Base-by-base conservation (phyloP, 2,797 vertebrate species). In the Naso thynnoides region DNA sequence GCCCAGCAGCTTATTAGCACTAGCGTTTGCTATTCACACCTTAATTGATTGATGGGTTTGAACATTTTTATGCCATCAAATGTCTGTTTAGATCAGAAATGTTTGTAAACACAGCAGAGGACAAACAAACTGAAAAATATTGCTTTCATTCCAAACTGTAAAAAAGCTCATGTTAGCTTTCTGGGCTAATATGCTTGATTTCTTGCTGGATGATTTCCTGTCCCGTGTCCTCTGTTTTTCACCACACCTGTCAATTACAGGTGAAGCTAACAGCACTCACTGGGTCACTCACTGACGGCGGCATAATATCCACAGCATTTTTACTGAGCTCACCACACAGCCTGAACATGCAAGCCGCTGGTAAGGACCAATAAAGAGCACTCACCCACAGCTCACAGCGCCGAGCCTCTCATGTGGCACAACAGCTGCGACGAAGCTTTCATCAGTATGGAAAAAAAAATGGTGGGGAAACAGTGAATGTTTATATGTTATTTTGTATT, bases 201-300 rank as follows among this genome's bases (percentile, higher is more conserved):
- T 13, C 39, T 16, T 16, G 39, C 16, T 16, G 18, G 39, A 41
- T 14, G 16, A 18, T 41, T 16, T 44, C 41, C 18, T 44, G 15
- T 33, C 33, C 33, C 15, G 1, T 44, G 42, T 44, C 42, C 42
- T n/a, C 44, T 21, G 44, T 45, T 24, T 48, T 24, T 48, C 13
- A 24, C 47, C 47, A 48, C 47, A 23, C 44, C 5, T 47, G 11
- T 63, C 47, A 50, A 14, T 63, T 31, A 38, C 60, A 62, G 31
- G 45, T 50, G 47, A 15, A 24, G 38, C 36, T n/a, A 52, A 29
- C 33, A 15, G 52, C 27, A 1, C 16, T 13, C 27, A 18, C 36
- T 39, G 11, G 61, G 4, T 62, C 59, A 29, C 9, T 39, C 27
- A 9, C 19, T 29, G 4, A 1, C 63, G 23, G n/a, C 14, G 21